Base-by-base conservation (phyloP, 2,888 invertebrate genomes). In the Neoaliturus tenellus region DNA sequence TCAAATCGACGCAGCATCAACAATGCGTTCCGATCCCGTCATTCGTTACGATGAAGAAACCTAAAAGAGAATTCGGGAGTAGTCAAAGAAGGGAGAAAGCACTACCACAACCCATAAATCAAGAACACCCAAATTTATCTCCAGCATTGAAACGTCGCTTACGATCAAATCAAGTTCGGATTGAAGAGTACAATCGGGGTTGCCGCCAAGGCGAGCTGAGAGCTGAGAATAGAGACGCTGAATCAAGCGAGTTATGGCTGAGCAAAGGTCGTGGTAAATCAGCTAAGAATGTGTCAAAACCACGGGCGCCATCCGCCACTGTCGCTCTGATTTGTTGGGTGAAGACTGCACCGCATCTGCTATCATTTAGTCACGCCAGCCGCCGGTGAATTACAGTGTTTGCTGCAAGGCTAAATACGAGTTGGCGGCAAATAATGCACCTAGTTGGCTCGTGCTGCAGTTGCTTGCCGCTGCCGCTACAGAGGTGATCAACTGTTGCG, bases 211-310 rank as follows among this genome's bases (percentile, higher is more conserved):
- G 28, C 28, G 3, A 0, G 28, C 31, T 17, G 8, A 31, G 3
- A 0, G 28, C 31, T 17, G 8, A 31, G 62, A 62, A 62, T 62
- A 62, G 62, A 3, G 28, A 17, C 55, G 55, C 14, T 55, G 55
- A 55, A 55, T 23, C 55, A 25, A 25, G 23, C 23, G 55, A 55
- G 25, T 55, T 55, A 55, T 23, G 20, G 55, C 23, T 6, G 20
- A 5, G 55, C 17, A 55, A 55, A 55, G 55, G 55, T 55, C 55
- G 8, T 23, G 2, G 55, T 55, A 55, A 20, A 55, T 55, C 55
- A 55, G 55, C 62, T 28, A 31, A 31, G 58, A 28, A 62, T 62
- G 62, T 62, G 62, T 62, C 62, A 25, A 62, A 62, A 58, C 55
- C 55, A 12, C 55, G 14, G 28, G 28, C 55, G 55, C 25, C 55